Evolutionary conservation across 2,113 vertebrate species (phyloP).

Genomic region (Labrus mixtus): DNA sequence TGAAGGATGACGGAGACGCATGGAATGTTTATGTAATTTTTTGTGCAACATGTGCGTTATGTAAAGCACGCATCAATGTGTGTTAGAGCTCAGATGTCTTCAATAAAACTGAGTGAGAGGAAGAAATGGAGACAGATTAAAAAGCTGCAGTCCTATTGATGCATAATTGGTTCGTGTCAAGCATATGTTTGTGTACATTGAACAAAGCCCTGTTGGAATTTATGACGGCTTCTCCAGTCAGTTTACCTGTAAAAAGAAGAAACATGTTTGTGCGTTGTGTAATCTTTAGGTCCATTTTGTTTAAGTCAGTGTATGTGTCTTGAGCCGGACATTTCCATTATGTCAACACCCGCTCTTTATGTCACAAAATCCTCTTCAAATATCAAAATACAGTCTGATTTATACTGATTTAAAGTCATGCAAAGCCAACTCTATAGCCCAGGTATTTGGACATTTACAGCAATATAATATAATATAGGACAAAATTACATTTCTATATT

Average conservation of each 20-base stretch:
- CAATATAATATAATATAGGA: too few relatives aligned
- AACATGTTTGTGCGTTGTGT: not conserved
- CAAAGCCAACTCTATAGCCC: not conserved
- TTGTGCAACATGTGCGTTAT: constrained; percentile 27
- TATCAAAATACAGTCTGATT: not conserved
- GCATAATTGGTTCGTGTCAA: not conserved
- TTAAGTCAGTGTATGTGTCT: not conserved
- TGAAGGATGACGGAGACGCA: constrained; percentile 40
- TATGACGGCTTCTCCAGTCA: not conserved
- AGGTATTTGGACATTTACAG: too few relatives aligned
- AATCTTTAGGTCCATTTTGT: not conserved
- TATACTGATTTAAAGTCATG: not conserved
- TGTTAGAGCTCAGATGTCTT: not conserved
- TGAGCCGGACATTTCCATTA: not conserved
- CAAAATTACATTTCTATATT: too few relatives aligned
- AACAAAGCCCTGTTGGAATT: not conserved
- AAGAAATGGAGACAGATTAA: not conserved
- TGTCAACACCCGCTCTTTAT: not conserved
- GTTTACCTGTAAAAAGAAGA: not conserved
- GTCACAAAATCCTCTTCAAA: not conserved
- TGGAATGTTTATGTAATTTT: constrained; percentile 60
- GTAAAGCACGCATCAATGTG: not conserved
- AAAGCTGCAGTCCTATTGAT: constrained; percentile 10
- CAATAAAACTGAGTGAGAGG: constrained; percentile 9
- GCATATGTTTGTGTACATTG: not conserved